Evolutionary conservation across 1,140 invertebrate species (phyloP).

Genomic region (Apis laboriosa): DNA sequence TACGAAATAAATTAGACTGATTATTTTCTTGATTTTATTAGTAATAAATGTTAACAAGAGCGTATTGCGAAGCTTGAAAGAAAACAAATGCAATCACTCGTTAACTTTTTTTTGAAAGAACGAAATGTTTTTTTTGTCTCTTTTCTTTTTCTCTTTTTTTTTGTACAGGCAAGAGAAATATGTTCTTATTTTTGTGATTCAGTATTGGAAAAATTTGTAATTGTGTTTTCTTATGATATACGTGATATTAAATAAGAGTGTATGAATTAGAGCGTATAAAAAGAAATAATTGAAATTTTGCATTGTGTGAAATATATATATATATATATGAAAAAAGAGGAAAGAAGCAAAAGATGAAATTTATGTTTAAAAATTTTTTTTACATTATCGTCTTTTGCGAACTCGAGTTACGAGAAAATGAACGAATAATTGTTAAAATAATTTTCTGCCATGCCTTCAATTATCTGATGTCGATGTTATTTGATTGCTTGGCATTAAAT

Average conservation of each 20-base stretch:
- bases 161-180: neutral
- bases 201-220: neutral
- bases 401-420: neutral
- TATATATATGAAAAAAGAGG: neutral
- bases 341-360: neutral
- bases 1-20: neutral
- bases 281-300: neutral
- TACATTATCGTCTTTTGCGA: neutral
- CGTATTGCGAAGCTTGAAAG: neutral
- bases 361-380: slow-evolving; percentile 1
- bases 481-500: slow-evolving; percentile 31
- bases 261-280: neutral
- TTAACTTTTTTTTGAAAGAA: neutral
- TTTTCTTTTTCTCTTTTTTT: neutral
- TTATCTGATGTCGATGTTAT: slow-evolving; percentile 20
- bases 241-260: neutral
- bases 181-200: neutral
- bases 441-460: slow-evolving; percentile 23
- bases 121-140: neutral
- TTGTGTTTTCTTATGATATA: neutral
- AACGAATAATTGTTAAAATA: slow-evolving; percentile 26
- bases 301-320: neutral
- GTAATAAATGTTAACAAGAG: neutral
- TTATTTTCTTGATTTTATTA: neutral
- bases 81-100: neutral